Conservation (phyloP, 2,113 vertebrate genomes). For the Lampris incognitus region DNA sequence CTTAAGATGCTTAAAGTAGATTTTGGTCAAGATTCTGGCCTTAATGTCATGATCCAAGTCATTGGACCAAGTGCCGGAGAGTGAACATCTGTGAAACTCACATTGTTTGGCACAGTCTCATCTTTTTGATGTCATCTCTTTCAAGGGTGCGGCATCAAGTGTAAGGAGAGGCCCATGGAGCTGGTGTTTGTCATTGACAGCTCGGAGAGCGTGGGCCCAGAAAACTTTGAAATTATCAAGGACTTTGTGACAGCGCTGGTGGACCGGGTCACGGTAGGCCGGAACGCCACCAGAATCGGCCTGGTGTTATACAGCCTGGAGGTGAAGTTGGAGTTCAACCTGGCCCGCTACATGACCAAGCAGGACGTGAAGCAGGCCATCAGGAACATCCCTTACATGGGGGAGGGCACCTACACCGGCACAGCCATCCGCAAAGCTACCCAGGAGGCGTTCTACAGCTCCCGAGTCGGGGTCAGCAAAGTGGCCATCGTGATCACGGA, state of each 20-base stretch:
- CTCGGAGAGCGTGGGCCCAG: conserved; percentile 89
- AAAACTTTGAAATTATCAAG: conserved; percentile 91
- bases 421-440: conserved; percentile 87
- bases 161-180: conserved; percentile 90
- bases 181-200: conserved; percentile 93
- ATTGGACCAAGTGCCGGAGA: conserved; percentile 33
- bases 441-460: conserved; percentile 86
- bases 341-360: conserved; percentile 78
- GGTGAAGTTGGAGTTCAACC: conserved; percentile 85
- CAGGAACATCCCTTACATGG: conserved; percentile 86
- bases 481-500: conserved; percentile 90
- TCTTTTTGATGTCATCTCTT: conserved; percentile 47
- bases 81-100: conserved; percentile 13
- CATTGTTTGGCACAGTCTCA: conserved; percentile 34
- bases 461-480: conserved; percentile 84
- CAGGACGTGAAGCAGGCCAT: conserved; percentile 87
- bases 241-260: conserved; percentile 87
- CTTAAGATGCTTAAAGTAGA: neutral
- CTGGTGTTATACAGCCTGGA: conserved; percentile 89
- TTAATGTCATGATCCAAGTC: conserved; percentile 36
- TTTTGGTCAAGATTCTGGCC: conserved; percentile 18
- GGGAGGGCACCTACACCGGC: conserved; percentile 88
- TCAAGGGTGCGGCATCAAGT: conserved; percentile 88
- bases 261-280: conserved; percentile 87
- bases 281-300: conserved; percentile 87